phyloP scores from a whole-genome alignment of 2,113 vertebrate species.

The Pipra filicauda region DNA sequence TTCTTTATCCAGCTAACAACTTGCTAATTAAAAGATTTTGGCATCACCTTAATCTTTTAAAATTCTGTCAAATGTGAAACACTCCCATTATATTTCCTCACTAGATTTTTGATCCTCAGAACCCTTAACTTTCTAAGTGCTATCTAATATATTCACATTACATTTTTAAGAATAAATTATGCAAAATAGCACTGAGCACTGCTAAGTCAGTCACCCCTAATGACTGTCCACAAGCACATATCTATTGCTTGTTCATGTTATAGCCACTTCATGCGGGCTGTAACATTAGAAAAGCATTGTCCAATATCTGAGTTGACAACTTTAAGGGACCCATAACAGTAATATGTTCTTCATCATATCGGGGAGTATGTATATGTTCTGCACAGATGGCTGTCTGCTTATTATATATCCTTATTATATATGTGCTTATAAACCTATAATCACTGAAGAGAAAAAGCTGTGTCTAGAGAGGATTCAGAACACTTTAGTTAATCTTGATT shows the following conservation, averaged over 20 bases:
- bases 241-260: neutral
- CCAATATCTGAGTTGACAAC: neutral
- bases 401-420: neutral
- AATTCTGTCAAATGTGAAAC: neutral
- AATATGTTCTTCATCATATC: neutral
- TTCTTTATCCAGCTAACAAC: neutral
- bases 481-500: neutral
- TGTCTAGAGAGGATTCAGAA: neutral
- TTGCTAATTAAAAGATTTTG: neutral
- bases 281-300: neutral
- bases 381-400: neutral
- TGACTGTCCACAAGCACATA: neutral
- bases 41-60: neutral
- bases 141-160: neutral
- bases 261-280: accelerated
- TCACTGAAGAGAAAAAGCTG: neutral
- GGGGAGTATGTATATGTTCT: neutral
- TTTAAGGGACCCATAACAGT: neutral
- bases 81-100: neutral
- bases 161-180: neutral
- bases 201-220: neutral
- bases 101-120: neutral
- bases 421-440: neutral
- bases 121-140: neutral
- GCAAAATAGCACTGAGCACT: neutral